A percentile compares a stretch with the other conserved stretches of the same genome.
phyloP scores from a whole-genome alignment of 2,888 invertebrate species.

The Agrotis segetum region DNA sequence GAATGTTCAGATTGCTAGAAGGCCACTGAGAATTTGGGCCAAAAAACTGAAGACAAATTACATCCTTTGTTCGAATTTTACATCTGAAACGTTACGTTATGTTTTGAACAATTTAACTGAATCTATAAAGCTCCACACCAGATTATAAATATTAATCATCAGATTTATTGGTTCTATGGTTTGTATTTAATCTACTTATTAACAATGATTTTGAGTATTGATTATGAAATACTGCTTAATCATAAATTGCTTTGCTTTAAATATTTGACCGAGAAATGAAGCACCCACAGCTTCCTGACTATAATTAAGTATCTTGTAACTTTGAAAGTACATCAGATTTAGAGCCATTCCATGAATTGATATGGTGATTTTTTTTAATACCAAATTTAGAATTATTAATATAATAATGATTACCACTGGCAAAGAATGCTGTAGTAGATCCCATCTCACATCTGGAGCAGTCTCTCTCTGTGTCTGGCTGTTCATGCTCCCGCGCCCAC shows the following conservation, averaged over 20 bases:
- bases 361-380: no score
- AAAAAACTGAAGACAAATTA: no score
- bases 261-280: not conserved
- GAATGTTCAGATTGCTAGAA: no score
- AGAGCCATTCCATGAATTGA: not conserved
- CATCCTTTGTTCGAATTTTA: no score
- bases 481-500: conserved; percentile 81
- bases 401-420: conserved; percentile 71
- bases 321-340: not conserved
- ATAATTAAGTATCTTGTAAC: not conserved
- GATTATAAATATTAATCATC: not conserved
- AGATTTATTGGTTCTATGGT: not conserved
- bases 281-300: not conserved
- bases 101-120: no score
- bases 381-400: no score
- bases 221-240: not conserved
- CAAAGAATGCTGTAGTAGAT: conserved; percentile 84
- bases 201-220: not conserved
- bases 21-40: no score
- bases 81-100: no score
- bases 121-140: no score
- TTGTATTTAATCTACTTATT: not conserved
- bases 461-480: conserved; percentile 69
- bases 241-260: not conserved
- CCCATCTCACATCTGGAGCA: conserved; percentile 81